phyloP scores from a whole-genome alignment of 2,797 vertebrate species.

The Ptychadena robeensis region DNA sequence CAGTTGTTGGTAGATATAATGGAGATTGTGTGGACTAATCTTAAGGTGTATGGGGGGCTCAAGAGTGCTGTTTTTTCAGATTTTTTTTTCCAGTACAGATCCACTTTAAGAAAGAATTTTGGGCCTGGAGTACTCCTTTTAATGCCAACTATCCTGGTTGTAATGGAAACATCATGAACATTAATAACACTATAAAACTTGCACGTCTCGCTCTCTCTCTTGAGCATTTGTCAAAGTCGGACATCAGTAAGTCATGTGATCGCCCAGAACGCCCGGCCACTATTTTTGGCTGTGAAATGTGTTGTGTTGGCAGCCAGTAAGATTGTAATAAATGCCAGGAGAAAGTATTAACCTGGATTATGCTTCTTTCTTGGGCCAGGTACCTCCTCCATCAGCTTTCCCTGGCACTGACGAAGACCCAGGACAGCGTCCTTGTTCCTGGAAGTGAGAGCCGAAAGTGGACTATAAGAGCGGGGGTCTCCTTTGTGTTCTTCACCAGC shows the following conservation, averaged over 20 bases:
- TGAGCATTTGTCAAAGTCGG: no score
- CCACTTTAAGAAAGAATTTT: no score
- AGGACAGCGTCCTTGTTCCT: conserved; percentile 79
- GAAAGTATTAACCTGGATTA: background rate
- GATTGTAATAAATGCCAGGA: background rate
- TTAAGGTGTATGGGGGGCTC: no score
- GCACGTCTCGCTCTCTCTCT: background rate
- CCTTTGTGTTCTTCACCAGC: conserved; percentile 91
- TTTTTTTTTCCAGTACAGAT: no score
- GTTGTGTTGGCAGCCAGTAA: background rate
- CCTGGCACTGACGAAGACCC: conserved; percentile 68
- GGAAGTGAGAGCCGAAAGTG: conserved; percentile 79
- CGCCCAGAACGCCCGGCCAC: background rate
- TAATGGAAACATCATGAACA: no score
- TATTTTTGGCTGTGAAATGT: background rate
- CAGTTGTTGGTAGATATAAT: no score
- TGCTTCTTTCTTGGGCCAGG: conserved; percentile 69
- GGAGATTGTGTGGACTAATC: no score
- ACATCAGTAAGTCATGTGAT: background rate
- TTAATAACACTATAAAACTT: background rate
- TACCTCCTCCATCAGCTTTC: conserved; percentile 88
- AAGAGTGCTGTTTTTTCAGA: no score
- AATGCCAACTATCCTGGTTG: no score
- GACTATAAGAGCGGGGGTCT: conserved; percentile 77
- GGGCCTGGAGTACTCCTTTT: no score